Conservation (phyloP, 1,140 invertebrate genomes). For the Sipha flava region DNA sequence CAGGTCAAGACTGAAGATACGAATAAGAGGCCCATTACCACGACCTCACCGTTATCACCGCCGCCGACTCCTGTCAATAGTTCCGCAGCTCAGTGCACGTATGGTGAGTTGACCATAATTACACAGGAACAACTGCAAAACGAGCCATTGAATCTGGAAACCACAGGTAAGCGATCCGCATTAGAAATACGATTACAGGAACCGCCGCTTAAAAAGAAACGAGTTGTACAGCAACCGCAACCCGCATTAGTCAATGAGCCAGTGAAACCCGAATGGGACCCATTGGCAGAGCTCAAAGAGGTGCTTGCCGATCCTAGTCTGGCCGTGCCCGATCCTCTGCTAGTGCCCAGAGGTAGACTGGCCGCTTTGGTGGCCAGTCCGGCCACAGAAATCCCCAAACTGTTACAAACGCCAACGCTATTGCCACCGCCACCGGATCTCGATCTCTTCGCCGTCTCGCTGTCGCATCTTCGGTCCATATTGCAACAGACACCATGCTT, state of each 20-base stretch:
- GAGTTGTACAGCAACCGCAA: conserved; percentile 39
- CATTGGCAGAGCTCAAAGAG: conserved; percentile 61
- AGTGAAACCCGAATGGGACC: conserved; percentile 45
- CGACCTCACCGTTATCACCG: not conserved
- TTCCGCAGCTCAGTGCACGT: not conserved
- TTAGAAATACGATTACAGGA: not conserved
- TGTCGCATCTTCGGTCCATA: conserved; percentile 58
- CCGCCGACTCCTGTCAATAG: not conserved
- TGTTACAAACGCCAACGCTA: conserved; percentile 59
- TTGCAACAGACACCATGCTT: not conserved
- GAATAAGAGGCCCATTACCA: not conserved
- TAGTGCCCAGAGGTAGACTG: conserved; percentile 65
- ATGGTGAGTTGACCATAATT: not conserved
- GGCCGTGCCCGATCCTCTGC: conserved; percentile 66
- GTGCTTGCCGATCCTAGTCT: conserved; percentile 59
- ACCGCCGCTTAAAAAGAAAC: not conserved
- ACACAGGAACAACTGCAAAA: not conserved
- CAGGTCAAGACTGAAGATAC: not conserved
- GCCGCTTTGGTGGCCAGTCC: conserved; percentile 61
- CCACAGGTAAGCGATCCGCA: not conserved
- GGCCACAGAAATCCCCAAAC: conserved; percentile 62
- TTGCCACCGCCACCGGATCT: conserved; percentile 65
- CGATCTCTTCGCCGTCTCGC: conserved; percentile 66
- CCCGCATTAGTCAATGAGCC: conserved; percentile 45
- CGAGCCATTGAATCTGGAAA: conserved; percentile 38